These are phyloP conservation scores for Cyphotilapia sp. DNA, from an alignment of 2,113 vertebrate genomes.

Conservation along the genomic window DNA sequence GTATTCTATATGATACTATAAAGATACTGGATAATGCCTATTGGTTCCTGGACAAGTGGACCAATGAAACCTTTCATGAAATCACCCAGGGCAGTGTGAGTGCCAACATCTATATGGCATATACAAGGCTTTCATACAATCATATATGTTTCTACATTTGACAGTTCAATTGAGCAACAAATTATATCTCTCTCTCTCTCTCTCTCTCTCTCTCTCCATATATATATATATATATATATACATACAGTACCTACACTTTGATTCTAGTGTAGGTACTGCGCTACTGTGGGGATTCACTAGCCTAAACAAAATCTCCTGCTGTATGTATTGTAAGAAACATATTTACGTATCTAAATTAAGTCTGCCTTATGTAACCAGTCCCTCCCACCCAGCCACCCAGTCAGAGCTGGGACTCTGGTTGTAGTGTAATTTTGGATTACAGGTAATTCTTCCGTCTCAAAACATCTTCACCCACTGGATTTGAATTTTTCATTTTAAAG, in stretches of 20 bases:
- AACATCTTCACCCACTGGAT: background rate
- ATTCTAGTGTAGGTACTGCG: no score
- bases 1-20: background rate
- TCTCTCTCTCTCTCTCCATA: no score
- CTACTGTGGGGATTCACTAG: no score
- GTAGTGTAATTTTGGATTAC: background rate
- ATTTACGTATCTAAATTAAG: background rate
- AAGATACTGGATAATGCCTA: background rate
- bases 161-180: background rate
- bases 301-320: background rate
- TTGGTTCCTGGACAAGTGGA: background rate
- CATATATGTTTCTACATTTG: background rate
- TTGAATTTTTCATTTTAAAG: background rate
- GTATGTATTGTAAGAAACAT: background rate
- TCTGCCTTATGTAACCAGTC: background rate
- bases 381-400: background rate
- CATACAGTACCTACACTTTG: no score
- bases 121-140: background rate
- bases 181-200: no score
- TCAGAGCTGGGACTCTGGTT: background rate
- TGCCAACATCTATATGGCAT: background rate
- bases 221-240: background rate
- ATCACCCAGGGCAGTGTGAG: background rate
- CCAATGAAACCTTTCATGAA: background rate
- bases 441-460: background rate